Evolutionary conservation across 2,888 invertebrate species (phyloP), one percentile per base, ranked within the genome.

Genomic region (Lydus trimaculatus): DNA sequence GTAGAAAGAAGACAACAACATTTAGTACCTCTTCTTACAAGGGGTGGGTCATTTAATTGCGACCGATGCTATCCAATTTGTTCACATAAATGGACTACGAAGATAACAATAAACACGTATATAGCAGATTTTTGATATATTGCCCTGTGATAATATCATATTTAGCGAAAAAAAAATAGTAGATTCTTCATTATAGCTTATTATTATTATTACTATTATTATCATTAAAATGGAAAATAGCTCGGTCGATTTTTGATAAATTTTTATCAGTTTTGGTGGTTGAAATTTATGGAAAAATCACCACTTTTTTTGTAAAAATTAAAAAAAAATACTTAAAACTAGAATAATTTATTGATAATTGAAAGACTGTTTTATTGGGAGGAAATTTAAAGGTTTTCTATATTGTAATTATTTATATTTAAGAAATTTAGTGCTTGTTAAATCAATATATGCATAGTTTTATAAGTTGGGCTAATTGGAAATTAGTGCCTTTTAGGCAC

Each of bases 91-190:
- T 11, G 11, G 8, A n/a, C n/a, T 33, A 33, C 15, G n/a, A 13
- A 15, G 39, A 13, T 39, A 39, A n/a, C 1, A 39, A 39, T 15
- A 15, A 39, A 33, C 33, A 33, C 11, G 33, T 33, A 11, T 15
- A 15, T n/a, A n/a, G n/a, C n/a, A n/a, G n/a, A n/a, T 43, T 17
- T 43, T 43, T 78, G 74, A 78, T 77, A 75, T 75, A 74, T 79
- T 78, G 79, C 76, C 77, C 81, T 81, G 81, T 81, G 81, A 81
- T 81, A 81, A 74, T n/a, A n/a, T n/a, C 33, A 59, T 52, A 64
- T 43, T 25, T 17, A 75, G 71, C 66, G 62, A 31, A n/a, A n/a
- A n/a, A n/a, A n/a, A n/a, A n/a, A n/a, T n/a, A n/a, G n/a, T n/a
- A n/a, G 8, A 52, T 20, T 9, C 13, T 52, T 48, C 20, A 11